phyloP scores from a whole-genome alignment of 2,888 invertebrate species.

The Nomada ferruginata region DNA sequence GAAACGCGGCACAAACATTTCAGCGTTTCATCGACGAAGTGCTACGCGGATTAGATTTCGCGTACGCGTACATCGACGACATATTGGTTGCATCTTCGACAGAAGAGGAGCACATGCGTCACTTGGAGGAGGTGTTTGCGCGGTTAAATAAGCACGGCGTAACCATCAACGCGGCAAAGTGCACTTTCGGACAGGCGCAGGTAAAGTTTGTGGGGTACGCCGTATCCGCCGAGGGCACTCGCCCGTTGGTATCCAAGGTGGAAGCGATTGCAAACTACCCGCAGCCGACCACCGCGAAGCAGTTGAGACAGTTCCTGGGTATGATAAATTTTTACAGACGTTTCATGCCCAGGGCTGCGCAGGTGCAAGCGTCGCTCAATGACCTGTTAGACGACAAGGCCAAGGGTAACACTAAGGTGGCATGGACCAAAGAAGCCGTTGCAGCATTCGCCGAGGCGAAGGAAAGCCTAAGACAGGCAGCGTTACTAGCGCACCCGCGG shows the following conservation, averaged over 20 bases:
- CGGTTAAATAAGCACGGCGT: neutral
- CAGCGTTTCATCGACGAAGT: neutral
- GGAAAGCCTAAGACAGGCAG: neutral
- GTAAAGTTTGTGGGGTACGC: neutral
- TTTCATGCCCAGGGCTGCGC: slow-evolving; percentile 8
- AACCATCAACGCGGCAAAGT: neutral
- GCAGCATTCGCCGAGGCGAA: neutral
- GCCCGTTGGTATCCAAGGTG: neutral
- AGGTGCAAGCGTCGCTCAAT: slow-evolving; percentile 6
- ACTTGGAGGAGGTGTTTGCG: neutral
- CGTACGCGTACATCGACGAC: slow-evolving; percentile 4
- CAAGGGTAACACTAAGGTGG: neutral
- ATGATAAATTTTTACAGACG: slow-evolving; percentile 4
- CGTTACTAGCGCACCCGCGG: neutral
- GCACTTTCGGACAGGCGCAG: neutral
- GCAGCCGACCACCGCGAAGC: slow-evolving; percentile 3
- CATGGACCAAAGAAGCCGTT: neutral
- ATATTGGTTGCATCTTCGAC: neutral
- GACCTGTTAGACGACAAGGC: neutral
- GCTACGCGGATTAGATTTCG: neutral
- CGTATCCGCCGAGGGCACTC: neutral
- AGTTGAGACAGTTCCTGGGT: slow-evolving; percentile 9
- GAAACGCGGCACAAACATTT: no score
- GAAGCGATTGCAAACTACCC: neutral
- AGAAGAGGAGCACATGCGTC: neutral